These are phyloP conservation scores for Lacanobia wlatinum DNA, from an alignment of 2,888 invertebrate genomes.

Conservation along the genomic window DNA sequence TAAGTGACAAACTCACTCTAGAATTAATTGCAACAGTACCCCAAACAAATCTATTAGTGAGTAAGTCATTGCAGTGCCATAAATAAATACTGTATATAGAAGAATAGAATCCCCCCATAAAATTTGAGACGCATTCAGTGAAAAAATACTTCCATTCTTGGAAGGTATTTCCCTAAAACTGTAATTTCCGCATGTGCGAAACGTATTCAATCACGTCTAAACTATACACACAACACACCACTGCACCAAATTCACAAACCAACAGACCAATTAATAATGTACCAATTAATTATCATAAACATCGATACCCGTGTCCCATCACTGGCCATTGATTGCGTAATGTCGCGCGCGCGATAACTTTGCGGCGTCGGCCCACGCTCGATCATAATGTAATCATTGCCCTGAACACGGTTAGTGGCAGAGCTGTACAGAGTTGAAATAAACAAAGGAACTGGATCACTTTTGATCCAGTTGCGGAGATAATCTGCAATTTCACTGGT, in stretches of 20 bases:
- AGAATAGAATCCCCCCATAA: neutral
- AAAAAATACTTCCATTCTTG: neutral
- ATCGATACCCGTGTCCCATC: conserved; percentile 62
- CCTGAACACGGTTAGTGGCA: conserved; percentile 15
- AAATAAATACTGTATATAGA: no score
- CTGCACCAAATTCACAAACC: neutral
- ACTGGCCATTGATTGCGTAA: conserved; percentile 68
- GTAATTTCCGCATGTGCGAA: neutral
- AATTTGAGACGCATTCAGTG: neutral
- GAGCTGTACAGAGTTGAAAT: conserved; percentile 37
- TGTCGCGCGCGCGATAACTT: conserved; percentile 70
- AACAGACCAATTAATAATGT: conserved; percentile 5
- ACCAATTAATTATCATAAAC: conserved; percentile 9
- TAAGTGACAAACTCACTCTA: no score
- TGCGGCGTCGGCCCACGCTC: conserved; percentile 79
- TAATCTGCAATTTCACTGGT: neutral
- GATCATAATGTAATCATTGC: conserved; percentile 64
- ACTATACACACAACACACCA: neutral
- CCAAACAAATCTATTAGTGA: no score
- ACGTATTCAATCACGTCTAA: neutral
- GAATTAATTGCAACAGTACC: no score
- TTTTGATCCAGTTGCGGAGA: conserved; percentile 16
- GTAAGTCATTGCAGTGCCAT: no score
- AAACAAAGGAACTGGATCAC: conserved; percentile 16
- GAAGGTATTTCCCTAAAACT: neutral